Percentiles rank a stretch among this genome's conserved stretches.
phyloP scores from a whole-genome alignment of 1,140 invertebrate species.

The Pseudomyrmex concolor region DNA sequence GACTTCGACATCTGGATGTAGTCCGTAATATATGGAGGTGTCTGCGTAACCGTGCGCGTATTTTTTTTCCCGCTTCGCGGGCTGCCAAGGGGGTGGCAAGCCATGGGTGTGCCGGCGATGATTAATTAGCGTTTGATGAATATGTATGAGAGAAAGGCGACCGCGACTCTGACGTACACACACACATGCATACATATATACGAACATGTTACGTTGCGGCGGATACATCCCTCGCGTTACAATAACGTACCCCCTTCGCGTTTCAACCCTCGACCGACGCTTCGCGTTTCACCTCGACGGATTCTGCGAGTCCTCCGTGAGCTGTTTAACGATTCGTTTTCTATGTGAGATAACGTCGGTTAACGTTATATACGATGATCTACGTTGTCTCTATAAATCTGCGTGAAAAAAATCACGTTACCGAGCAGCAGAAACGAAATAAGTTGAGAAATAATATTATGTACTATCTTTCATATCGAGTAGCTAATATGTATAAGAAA shows the following conservation, averaged over 20 bases:
- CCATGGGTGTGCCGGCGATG: constrained; percentile 77
- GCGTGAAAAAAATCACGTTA: constrained; percentile 25
- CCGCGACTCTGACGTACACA: constrained; percentile 66
- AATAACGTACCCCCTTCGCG: constrained; percentile 69
- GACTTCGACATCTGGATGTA: constrained; percentile 69
- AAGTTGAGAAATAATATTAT: background rate
- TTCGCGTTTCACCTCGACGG: constrained; percentile 61
- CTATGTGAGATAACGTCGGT: constrained; percentile 44
- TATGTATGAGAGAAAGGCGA: constrained; percentile 82
- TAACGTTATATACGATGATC: constrained; percentile 60
- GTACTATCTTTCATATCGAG: background rate
- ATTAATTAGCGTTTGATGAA: constrained; percentile 85
- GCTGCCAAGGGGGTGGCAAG: constrained; percentile 64
- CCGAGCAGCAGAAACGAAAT: background rate
- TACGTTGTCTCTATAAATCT: constrained; percentile 50
- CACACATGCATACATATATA: constrained; percentile 23
- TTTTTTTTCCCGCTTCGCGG: constrained; percentile 57
- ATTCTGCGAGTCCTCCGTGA: constrained; percentile 71
- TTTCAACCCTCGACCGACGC: constrained; percentile 50
- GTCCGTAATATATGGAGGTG: constrained; percentile 69
- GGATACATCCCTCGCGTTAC: constrained; percentile 69
- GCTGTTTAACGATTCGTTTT: constrained; percentile 71
- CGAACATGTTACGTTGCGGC: constrained; percentile 46
- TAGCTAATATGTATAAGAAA: too few species aligned
- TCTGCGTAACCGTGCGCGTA: constrained; percentile 65